These are phyloP conservation scores for Acanthoscelides obtectus DNA, from an alignment of 2,888 invertebrate genomes.

Conservation along the genomic window DNA sequence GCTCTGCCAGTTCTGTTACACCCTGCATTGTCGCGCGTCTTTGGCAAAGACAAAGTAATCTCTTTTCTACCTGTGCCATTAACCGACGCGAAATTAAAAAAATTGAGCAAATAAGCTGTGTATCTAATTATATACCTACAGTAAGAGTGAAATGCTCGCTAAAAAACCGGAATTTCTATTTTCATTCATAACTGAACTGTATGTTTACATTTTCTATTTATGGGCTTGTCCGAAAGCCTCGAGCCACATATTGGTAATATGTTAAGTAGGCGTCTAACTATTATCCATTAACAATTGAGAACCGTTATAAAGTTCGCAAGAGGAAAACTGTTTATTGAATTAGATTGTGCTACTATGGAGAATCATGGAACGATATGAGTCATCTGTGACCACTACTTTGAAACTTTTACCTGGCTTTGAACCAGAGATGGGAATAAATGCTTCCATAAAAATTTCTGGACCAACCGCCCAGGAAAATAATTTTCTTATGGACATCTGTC, in stretches of 20 bases:
- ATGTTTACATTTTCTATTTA: not conserved
- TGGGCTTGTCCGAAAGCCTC: not conserved
- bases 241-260: not conserved
- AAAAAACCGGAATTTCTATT: not conserved
- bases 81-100: too few relatives aligned
- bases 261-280: not conserved
- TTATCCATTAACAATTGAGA: not conserved
- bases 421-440: too few relatives aligned
- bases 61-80: too few relatives aligned
- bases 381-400: too few relatives aligned
- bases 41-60: too few relatives aligned
- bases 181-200: not conserved
- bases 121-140: not conserved
- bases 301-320: not conserved
- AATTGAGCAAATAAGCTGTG: not conserved
- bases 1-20: too few relatives aligned
- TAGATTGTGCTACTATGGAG: not conserved
- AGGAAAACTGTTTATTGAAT: not conserved
- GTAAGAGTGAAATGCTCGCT: not conserved
- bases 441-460: too few relatives aligned
- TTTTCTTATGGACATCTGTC: too few relatives aligned
- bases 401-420: too few relatives aligned
- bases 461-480: too few relatives aligned
- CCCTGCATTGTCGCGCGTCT: too few relatives aligned
- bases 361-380: not conserved